Evolutionary conservation across 2,888 invertebrate genomes (phyloP).

Genomic region (Crocallis elinguaria): DNA sequence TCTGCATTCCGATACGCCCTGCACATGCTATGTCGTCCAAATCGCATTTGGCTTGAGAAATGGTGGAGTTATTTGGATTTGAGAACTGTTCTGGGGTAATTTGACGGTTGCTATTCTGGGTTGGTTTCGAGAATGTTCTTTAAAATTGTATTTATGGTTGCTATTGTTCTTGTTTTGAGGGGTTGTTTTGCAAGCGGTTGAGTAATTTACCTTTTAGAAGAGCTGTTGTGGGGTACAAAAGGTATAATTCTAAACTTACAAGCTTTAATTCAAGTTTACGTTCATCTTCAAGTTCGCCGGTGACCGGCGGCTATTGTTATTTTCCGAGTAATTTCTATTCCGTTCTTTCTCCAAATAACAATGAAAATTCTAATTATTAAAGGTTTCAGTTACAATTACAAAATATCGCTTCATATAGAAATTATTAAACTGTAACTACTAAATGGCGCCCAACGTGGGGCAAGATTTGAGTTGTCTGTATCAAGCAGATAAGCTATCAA

Average conservation of each 20-base stretch:
- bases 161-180: background rate
- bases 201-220: background rate
- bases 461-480: conserved; percentile 14
- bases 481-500: too few species aligned
- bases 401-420: too few species aligned
- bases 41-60: conserved; percentile 22
- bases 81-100: conserved; percentile 3
- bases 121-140: background rate
- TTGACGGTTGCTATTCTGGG: conserved; percentile 8
- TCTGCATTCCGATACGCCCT: conserved; percentile 18
- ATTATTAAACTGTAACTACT: background rate
- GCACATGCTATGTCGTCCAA: conserved; percentile 20
- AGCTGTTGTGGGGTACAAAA: background rate
- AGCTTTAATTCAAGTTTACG: too few species aligned
- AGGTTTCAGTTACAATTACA: too few species aligned
- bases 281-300: too few species aligned
- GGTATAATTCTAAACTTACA: background rate
- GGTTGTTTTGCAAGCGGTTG: background rate
- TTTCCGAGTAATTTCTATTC: too few species aligned
- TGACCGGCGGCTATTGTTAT: too few species aligned
- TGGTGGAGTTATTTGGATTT: conserved; percentile 16
- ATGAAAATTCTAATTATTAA: too few species aligned
- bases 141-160: background rate
- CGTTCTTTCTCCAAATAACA: too few species aligned
- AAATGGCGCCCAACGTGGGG: conserved; percentile 43